A percentile compares a stretch with the other conserved stretches of the same genome.
phyloP scores from a whole-genome alignment of 2,797 vertebrate genomes.

The Manis javanica region DNA sequence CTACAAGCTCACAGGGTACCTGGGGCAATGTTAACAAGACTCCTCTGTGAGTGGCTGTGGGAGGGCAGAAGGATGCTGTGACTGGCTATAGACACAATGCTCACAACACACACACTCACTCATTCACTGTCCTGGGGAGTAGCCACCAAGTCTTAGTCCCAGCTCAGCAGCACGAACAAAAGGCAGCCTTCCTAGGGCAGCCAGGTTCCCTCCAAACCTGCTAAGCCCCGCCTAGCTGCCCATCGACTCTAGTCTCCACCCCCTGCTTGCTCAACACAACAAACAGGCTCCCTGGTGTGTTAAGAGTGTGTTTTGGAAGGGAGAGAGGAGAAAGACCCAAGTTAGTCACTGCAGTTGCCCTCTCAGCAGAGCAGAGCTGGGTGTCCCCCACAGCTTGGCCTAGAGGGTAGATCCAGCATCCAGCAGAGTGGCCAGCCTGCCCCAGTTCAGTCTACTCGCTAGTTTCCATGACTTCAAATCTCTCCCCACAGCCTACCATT shows the following conservation, averaged over 20 bases:
- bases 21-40: slow-evolving; percentile 45
- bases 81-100: neutral
- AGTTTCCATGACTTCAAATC: neutral
- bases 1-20: neutral
- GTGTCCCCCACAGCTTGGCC: slow-evolving; percentile 20
- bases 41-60: neutral
- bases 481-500: neutral
- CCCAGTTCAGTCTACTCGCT: neutral
- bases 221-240: slow-evolving; percentile 74
- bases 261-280: slow-evolving; percentile 79
- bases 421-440: neutral
- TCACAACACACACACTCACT: neutral
- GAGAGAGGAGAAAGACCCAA: slow-evolving; percentile 57
- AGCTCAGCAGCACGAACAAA: slow-evolving; percentile 73
- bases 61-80: neutral
- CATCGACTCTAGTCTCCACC: slow-evolving; percentile 70
- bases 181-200: slow-evolving; percentile 50
- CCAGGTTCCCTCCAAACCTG: slow-evolving; percentile 79
- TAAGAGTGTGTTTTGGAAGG: slow-evolving; percentile 66
- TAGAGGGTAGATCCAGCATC: neutral
- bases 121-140: neutral
- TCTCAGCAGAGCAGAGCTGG: neutral
- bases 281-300: slow-evolving; percentile 74
- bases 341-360: slow-evolving; percentile 59
- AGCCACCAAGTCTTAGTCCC: slow-evolving; percentile 25